A percentile compares a stretch with the other conserved stretches of the same genome.
phyloP scores from a whole-genome alignment of 2,113 vertebrate species.

The Mirounga angustirostris region DNA sequence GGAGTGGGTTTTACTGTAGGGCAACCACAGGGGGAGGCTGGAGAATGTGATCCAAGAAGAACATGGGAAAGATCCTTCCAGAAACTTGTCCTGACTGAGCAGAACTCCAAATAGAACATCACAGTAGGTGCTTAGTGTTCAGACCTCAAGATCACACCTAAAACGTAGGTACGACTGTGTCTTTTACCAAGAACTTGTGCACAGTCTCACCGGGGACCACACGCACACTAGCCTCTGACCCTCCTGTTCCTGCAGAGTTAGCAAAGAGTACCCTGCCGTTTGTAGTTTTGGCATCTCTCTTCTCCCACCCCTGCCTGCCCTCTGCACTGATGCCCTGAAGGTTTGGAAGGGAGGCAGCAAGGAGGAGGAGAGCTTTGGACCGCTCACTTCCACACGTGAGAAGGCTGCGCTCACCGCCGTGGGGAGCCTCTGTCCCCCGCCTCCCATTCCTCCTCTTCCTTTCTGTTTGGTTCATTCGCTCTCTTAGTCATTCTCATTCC shows the following conservation, averaged over 20 bases:
- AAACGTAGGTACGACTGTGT: accelerated
- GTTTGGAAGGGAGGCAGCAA: neutral
- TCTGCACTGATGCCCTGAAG: neutral
- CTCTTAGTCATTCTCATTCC: neutral
- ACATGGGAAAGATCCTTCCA: neutral
- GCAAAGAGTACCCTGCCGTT: neutral
- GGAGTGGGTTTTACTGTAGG: neutral
- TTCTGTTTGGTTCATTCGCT: neutral
- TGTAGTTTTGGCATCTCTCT: neutral
- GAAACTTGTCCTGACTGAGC: neutral
- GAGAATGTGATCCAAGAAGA: neutral
- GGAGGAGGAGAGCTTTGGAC: neutral
- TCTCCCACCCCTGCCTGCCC: accelerated
- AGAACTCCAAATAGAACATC: no score
- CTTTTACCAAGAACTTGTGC: neutral
- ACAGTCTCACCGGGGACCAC: accelerated
- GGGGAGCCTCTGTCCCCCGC: accelerated
- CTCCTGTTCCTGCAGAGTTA: neutral
- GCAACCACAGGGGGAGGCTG: neutral
- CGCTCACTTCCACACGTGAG: neutral
- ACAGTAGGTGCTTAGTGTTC: neutral
- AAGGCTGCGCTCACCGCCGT: accelerated
- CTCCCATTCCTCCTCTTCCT: neutral
- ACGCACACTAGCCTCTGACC: neutral
- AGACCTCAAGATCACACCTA: neutral